A percentile compares a stretch with the other conserved stretches of the same genome.
These are phyloP conservation scores for Otus scops DNA, from an alignment of 2,797 vertebrate species.

Conservation along the genomic window DNA sequence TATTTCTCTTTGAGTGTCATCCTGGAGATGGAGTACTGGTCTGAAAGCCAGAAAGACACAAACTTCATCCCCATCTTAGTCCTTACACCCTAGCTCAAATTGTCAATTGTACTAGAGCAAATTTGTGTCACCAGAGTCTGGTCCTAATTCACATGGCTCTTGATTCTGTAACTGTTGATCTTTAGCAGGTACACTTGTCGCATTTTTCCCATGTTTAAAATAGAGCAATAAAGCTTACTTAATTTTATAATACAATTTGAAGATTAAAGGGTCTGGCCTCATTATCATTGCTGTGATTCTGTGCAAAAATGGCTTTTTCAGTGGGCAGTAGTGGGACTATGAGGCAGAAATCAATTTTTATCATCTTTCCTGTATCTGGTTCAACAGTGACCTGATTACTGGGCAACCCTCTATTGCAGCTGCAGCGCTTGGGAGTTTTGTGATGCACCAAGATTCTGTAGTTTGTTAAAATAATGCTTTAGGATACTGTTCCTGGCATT, in stretches of 20 bases:
- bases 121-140: fast-evolving
- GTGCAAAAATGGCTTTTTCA: background rate
- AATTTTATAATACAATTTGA: background rate
- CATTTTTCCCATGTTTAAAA: background rate
- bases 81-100: background rate
- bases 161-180: background rate
- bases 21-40: background rate
- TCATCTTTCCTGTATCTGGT: background rate
- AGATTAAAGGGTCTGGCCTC: background rate
- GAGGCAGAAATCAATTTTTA: background rate
- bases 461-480: background rate
- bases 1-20: fast-evolving
- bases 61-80: background rate
- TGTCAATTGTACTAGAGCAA: background rate
- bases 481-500: background rate
- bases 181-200: background rate
- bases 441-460: background rate
- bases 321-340: background rate
- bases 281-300: background rate
- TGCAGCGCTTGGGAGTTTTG: background rate
- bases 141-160: background rate
- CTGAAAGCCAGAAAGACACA: background rate
- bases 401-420: background rate
- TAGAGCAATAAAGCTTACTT: background rate
- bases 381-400: background rate